phyloP scores from a whole-genome alignment of 2,888 invertebrate species.

The Rhimphoctona megacephalus region DNA sequence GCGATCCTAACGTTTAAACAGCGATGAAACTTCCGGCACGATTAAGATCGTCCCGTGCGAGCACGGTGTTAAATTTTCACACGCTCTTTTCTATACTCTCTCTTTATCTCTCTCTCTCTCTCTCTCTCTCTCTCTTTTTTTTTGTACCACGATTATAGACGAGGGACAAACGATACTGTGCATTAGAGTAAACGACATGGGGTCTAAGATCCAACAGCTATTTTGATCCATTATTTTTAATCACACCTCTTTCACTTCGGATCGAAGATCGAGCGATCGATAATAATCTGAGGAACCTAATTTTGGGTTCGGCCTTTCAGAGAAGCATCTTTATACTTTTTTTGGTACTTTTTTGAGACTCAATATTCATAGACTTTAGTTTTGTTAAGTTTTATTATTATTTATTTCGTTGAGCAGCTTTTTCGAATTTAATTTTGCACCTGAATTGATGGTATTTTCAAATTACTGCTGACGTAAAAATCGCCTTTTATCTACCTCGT shows the following conservation, averaged over 20 bases:
- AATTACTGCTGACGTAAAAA: too few relatives aligned
- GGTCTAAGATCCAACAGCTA: not conserved
- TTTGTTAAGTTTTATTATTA: not conserved
- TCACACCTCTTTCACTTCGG: slow-evolving; percentile 1
- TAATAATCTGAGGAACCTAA: not conserved
- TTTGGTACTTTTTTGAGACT: not conserved
- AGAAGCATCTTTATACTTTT: not conserved
- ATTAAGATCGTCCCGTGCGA: slow-evolving; percentile 54
- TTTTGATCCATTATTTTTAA: slow-evolving; percentile 1
- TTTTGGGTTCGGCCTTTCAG: not conserved
- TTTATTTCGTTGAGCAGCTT: not conserved
- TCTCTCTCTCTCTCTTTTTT: not conserved
- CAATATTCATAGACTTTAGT: not conserved
- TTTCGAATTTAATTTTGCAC: not conserved
- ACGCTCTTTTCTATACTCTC: slow-evolving; percentile 40
- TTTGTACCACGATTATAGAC: not conserved
- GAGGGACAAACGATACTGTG: not conserved
- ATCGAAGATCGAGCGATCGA: slow-evolving; percentile 9
- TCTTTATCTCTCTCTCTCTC: slow-evolving; percentile 1
- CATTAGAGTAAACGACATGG: slow-evolving; percentile 1
- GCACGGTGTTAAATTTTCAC: slow-evolving; percentile 56
- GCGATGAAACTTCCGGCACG: slow-evolving; percentile 67
- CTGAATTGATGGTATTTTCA: not conserved
- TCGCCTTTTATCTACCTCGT: not conserved
- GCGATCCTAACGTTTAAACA: slow-evolving; percentile 18